phyloP scores from a whole-genome alignment of 2,113 vertebrate species.

The Neogale vison region DNA sequence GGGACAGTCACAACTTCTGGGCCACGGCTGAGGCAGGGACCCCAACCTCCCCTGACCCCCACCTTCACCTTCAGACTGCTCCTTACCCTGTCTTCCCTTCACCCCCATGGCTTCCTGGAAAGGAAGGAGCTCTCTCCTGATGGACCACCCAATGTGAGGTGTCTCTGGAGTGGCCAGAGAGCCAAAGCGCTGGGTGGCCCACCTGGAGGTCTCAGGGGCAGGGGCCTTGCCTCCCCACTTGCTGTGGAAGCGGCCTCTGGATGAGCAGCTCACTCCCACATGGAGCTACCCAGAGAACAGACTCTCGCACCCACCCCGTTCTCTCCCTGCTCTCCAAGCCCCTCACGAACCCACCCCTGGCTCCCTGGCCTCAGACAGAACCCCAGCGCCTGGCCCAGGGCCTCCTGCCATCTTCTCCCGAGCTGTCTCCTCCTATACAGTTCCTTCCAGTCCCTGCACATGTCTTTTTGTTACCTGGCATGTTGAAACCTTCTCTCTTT shows the following conservation, averaged over 20 bases:
- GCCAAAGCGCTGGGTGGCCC: background rate
- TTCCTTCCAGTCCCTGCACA: slow-evolving; percentile 83
- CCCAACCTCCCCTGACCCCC: slow-evolving; percentile 37
- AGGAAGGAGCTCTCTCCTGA: slow-evolving; percentile 73
- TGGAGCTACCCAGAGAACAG: background rate
- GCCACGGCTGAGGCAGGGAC: slow-evolving; percentile 63
- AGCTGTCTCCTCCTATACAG: slow-evolving; percentile 86
- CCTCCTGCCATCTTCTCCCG: slow-evolving; percentile 61
- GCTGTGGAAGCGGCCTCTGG: background rate
- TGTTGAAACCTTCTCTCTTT: slow-evolving; percentile 87
- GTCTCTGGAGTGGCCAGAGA: background rate
- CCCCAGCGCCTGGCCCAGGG: background rate
- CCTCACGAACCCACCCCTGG: background rate
- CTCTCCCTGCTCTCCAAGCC: background rate
- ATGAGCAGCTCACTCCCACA: background rate
- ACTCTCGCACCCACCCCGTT: background rate
- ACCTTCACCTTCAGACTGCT: background rate
- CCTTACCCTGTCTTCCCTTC: background rate
- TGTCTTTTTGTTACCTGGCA: slow-evolving; percentile 86
- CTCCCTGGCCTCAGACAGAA: slow-evolving; percentile 34
- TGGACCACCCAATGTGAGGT: slow-evolving; percentile 52
- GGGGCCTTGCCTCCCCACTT: background rate
- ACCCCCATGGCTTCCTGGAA: slow-evolving; percentile 59
- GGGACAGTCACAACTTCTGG: slow-evolving; percentile 57
- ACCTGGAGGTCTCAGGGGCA: background rate